Evolutionary conservation across 64 coral and sea anemone genomes (phyloP).

Genomic region (Cladopsammia gracilis): DNA sequence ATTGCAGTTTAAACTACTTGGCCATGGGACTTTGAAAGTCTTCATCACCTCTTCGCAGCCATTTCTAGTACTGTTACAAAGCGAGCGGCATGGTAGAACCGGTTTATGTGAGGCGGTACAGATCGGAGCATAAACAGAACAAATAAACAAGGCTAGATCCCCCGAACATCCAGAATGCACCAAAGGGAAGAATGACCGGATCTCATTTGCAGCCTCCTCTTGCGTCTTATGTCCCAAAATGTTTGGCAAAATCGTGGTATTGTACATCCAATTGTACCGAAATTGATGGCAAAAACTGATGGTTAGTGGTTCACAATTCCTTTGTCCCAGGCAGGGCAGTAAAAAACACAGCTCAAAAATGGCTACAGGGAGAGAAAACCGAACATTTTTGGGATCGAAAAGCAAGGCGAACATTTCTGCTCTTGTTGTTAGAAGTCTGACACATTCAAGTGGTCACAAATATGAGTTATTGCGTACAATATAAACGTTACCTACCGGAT

Average conservation of each 20-base stretch:
- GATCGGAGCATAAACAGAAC: slow-evolving; percentile 42
- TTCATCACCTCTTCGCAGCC: slow-evolving; percentile 37
- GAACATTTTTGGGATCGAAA: no score
- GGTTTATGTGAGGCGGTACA: not conserved
- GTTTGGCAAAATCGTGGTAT: slow-evolving; percentile 59
- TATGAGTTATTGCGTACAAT: no score
- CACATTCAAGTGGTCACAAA: no score
- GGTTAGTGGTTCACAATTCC: slow-evolving; percentile 17
- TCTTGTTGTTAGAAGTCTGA: no score
- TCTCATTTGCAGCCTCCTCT: slow-evolving; percentile 18
- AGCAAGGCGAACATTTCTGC: no score
- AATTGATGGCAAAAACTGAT: slow-evolving; percentile 36
- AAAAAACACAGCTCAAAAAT: slow-evolving; percentile 24
- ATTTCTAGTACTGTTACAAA: slow-evolving; percentile 42
- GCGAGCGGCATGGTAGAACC: slow-evolving; percentile 55
- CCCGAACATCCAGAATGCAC: slow-evolving; percentile 40
- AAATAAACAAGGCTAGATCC: slow-evolving; percentile 48
- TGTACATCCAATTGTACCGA: not conserved
- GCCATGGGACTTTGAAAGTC: slow-evolving; percentile 28
- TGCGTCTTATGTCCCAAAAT: slow-evolving; percentile 38
- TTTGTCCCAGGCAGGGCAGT: not conserved
- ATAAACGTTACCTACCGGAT: no score
- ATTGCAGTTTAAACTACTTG: slow-evolving; percentile 41
- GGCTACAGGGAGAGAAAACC: no score
- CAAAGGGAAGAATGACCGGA: slow-evolving; percentile 41